Percentiles rank a stretch among this genome's conserved stretches.
Evolutionary conservation across 2,113 vertebrate genomes (phyloP).

Genomic region (Parus major): DNA sequence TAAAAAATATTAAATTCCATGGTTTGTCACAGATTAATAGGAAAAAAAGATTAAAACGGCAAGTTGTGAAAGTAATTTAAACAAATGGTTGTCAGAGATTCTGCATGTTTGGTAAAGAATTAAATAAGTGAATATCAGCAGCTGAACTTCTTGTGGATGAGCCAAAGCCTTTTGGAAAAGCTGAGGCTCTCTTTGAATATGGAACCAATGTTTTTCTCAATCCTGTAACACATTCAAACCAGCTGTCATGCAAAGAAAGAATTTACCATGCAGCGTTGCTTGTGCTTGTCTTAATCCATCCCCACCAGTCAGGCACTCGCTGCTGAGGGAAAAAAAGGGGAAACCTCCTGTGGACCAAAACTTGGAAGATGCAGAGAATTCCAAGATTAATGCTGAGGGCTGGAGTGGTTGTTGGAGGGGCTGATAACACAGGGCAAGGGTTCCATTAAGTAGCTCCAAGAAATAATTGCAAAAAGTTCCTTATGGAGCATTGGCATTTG

Average conservation of each 20-base stretch:
- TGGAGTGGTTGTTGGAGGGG: not conserved
- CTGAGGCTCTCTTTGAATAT: not conserved
- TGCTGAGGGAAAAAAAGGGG: not conserved
- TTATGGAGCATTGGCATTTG: accelerated
- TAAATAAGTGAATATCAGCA: constrained; percentile 45
- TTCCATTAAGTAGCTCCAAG: not conserved
- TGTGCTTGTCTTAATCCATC: constrained; percentile 34
- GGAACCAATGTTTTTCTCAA: not conserved
- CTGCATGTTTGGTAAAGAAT: constrained; percentile 54
- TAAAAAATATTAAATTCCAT: constrained; percentile 68
- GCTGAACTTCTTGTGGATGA: constrained; percentile 47
- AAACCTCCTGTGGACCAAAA: not conserved
- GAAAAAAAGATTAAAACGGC: constrained; percentile 47
- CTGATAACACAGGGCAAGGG: accelerated
- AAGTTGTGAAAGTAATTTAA: constrained; percentile 54
- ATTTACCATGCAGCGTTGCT: not conserved
- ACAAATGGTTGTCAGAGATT: constrained; percentile 60
- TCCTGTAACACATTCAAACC: constrained; percentile 27
- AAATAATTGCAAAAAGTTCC: not conserved
- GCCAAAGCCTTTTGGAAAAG: constrained; percentile 39
- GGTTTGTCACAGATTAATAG: constrained; percentile 69
- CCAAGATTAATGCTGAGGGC: not conserved
- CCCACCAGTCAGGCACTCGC: not conserved
- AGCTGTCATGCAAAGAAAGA: constrained; percentile 41
- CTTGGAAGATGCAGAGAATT: not conserved